Evolutionary conservation across 2,113 vertebrate species (phyloP).

Genomic region (Delphinapterus leucas): DNA sequence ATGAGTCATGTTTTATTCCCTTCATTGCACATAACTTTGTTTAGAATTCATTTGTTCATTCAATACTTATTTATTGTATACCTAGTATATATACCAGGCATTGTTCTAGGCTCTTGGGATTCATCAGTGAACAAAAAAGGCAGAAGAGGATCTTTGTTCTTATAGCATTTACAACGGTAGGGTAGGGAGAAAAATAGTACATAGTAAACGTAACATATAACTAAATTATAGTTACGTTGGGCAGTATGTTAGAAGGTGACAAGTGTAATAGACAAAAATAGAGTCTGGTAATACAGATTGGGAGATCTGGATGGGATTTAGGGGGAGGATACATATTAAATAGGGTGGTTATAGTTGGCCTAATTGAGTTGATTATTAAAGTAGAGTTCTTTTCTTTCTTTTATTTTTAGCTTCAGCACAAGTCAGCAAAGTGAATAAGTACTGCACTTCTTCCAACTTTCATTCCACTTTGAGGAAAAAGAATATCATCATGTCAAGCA

Average conservation of each 20-base stretch:
- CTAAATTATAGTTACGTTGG: neutral
- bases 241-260: neutral
- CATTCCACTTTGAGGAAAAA: constrained; percentile 85
- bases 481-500: constrained; percentile 94
- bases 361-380: neutral
- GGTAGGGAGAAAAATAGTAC: neutral
- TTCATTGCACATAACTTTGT: neutral
- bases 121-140: neutral
- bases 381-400: neutral
- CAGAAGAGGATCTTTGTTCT: neutral
- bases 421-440: constrained; percentile 90
- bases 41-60: neutral
- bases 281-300: neutral
- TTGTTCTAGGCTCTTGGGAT: neutral
- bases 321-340: neutral
- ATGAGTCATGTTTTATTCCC: neutral
- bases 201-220: neutral
- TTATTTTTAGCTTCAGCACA: constrained; percentile 87
- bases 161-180: neutral
- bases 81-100: neutral
- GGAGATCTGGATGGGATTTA: neutral
- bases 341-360: neutral
- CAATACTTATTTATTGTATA: neutral
- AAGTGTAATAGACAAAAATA: neutral
- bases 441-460: constrained; percentile 81